phyloP scores from a whole-genome alignment of 1,140 invertebrate genomes.

The Belonocnema kinseyi region DNA sequence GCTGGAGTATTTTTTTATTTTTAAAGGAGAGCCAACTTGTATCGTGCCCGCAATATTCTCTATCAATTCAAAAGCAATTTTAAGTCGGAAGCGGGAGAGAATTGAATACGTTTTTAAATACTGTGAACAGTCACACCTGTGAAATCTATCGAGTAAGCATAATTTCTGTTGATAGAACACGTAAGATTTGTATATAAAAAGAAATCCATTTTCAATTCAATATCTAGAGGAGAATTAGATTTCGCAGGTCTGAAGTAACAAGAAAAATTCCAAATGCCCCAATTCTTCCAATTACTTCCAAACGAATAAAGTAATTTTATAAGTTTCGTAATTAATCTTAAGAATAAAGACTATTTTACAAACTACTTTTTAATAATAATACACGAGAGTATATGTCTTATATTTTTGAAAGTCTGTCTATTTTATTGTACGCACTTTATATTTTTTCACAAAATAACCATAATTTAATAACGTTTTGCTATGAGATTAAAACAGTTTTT shows the following conservation, averaged over 20 bases:
- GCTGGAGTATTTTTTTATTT: background rate
- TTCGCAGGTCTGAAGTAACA: conserved; percentile 6
- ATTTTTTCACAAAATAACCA: conserved; percentile 21
- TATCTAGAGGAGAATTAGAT: background rate
- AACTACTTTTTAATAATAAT: conserved; percentile 42
- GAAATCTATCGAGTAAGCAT: background rate
- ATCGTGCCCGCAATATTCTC: background rate
- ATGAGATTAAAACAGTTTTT: background rate
- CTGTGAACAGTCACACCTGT: background rate
- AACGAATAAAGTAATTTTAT: conserved; percentile 47
- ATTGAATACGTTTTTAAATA: background rate
- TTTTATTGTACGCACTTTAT: conserved; percentile 42
- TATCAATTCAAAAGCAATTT: background rate
- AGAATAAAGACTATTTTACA: conserved; percentile 42
- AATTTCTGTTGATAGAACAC: background rate
- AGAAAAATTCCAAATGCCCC: background rate
- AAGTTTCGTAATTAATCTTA: conserved; percentile 46
- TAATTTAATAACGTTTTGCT: background rate
- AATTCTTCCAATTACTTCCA: conserved; percentile 44
- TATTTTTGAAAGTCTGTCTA: conserved; percentile 20
- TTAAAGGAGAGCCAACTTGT: background rate
- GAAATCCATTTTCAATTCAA: background rate
- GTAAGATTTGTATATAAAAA: conserved; percentile 12
- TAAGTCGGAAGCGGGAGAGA: background rate
- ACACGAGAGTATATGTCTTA: conserved; percentile 31